These are phyloP conservation scores for Melanotaenia parkinsoni DNA, from an alignment of 2,797 vertebrate species.

Conservation along the genomic window DNA sequence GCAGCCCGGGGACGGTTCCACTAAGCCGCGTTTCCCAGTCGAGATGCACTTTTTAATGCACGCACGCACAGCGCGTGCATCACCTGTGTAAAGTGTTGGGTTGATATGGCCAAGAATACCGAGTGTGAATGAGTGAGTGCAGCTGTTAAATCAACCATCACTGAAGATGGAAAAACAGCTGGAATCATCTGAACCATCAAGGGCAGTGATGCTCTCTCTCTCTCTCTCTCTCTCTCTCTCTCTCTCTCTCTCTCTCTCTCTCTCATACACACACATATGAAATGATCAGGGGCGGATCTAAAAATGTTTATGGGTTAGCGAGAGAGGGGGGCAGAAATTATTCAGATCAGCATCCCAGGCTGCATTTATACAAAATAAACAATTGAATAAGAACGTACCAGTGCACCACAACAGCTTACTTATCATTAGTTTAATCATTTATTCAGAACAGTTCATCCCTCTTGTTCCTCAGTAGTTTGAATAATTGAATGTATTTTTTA, in stretches of 20 bases:
- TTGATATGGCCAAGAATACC: neutral
- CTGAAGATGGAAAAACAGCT: conserved; percentile 61
- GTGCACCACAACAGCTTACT: too few species aligned
- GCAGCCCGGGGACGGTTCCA: conserved; percentile 48
- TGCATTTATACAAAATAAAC: too few species aligned
- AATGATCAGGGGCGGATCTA: too few species aligned
- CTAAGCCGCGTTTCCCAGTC: conserved; percentile 22
- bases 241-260: neutral
- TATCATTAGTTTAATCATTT: too few species aligned
- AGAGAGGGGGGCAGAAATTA: too few species aligned
- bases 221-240: conserved; percentile 10
- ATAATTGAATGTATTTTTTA: too few species aligned
- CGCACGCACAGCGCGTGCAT: conserved; percentile 26
- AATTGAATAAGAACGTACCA: too few species aligned
- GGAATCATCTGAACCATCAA: conserved; percentile 20
- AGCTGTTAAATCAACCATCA: conserved; percentile 57
- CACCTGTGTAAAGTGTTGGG: conserved; percentile 20
- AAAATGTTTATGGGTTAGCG: too few species aligned
- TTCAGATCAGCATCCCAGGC: too few species aligned
- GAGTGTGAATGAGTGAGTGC: conserved; percentile 1
- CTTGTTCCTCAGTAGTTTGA: too few species aligned
- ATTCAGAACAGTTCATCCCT: too few species aligned
- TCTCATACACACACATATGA: neutral
- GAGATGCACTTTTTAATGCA: conserved; percentile 25
- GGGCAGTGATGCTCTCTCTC: neutral